Percentiles rank a stretch among this genome's conserved stretches.
phyloP scores from a whole-genome alignment of 2,797 vertebrate species.

The Onychomys leucogaster region DNA sequence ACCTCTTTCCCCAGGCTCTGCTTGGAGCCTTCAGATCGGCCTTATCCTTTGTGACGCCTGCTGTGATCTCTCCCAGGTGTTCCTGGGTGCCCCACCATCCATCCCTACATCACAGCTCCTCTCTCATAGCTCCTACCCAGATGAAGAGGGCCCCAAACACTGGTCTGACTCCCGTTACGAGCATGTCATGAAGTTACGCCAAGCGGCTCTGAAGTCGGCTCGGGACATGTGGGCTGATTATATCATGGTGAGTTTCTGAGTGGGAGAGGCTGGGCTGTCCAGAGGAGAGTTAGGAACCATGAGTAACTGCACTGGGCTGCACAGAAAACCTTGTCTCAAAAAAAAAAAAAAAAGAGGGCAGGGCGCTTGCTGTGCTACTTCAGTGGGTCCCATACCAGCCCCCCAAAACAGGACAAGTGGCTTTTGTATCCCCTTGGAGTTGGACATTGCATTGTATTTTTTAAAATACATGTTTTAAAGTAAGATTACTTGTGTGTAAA shows the following conservation, averaged over 20 bases:
- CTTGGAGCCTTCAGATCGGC: background rate
- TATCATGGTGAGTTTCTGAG: conserved; percentile 90
- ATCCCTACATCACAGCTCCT: background rate
- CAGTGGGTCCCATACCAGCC: background rate
- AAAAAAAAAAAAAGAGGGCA: no score
- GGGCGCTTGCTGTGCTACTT: background rate
- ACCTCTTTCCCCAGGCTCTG: background rate
- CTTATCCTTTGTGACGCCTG: background rate
- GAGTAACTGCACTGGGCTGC: background rate
- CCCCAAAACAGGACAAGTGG: background rate
- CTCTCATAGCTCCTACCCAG: conserved; percentile 88
- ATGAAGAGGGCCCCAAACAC: conserved; percentile 94
- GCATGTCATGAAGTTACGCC: conserved; percentile 95
- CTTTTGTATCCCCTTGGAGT: background rate
- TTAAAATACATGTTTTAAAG: background rate
- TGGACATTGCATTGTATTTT: background rate
- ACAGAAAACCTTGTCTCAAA: background rate
- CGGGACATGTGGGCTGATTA: conserved; percentile 97
- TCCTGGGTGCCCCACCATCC: background rate
- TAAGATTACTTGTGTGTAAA: background rate
- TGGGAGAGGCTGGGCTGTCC: background rate
- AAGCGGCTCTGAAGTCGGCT: conserved; percentile 93
- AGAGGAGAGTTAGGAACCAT: fast-evolving
- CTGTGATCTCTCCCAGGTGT: background rate
- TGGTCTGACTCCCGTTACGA: conserved; percentile 94